These are phyloP conservation scores for Lamellibrachia luymesi DNA, from an alignment of 1,140 invertebrate genomes.

Conservation along the genomic window DNA sequence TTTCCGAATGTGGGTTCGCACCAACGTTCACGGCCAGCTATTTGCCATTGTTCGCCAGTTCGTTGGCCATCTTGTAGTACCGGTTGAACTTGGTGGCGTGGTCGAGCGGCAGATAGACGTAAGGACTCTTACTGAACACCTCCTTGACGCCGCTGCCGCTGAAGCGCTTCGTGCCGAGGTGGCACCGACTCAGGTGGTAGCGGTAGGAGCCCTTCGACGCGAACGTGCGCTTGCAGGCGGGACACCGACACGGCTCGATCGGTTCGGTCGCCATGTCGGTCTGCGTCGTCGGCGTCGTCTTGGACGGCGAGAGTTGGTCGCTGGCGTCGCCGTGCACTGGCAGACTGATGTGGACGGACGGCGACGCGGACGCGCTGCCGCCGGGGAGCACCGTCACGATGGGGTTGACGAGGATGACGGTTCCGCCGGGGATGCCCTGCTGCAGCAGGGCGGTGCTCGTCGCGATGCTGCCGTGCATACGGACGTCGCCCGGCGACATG, in stretches of 20 bases:
- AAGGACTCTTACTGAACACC: slow-evolving; percentile 63
- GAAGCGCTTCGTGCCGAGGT: slow-evolving; percentile 64
- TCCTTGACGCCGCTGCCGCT: slow-evolving; percentile 72
- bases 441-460: background rate
- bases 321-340: background rate
- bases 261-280: background rate
- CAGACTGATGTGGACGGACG: slow-evolving; percentile 14
- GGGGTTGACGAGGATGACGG: slow-evolving; percentile 28
- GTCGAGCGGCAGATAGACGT: slow-evolving; percentile 28
- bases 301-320: background rate
- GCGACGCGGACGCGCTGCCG: background rate
- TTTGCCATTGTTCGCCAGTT: slow-evolving; percentile 30
- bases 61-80: slow-evolving; percentile 33
- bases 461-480: background rate
- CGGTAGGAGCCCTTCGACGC: slow-evolving; percentile 95
- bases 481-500: background rate
- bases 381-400: slow-evolving; percentile 26
- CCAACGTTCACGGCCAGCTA: slow-evolving; percentile 9
- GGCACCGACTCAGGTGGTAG: slow-evolving; percentile 94
- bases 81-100: slow-evolving; percentile 28
- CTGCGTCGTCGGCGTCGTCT: background rate
- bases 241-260: background rate
- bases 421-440: slow-evolving; percentile 17
- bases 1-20: background rate
- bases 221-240: slow-evolving; percentile 87